Conservation (phyloP, 2,888 invertebrate genomes). For the Cheilosia pagana region DNA sequence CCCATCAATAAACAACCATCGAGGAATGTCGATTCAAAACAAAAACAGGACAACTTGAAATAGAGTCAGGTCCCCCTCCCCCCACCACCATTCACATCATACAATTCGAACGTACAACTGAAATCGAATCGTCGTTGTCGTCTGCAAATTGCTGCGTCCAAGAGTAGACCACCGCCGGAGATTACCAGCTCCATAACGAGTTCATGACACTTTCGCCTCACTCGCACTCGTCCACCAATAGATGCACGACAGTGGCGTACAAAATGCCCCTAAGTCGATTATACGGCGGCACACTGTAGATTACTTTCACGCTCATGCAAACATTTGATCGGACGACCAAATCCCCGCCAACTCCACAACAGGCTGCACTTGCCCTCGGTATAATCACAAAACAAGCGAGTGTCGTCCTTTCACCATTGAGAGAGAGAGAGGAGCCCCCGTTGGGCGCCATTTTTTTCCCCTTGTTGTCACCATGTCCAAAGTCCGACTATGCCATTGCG, state of each 20-base stretch:
- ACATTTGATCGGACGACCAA: constrained; percentile 69
- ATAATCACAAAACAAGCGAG: constrained; percentile 51
- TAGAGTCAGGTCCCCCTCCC: neutral
- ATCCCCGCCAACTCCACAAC: constrained; percentile 6
- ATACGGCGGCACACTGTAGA: constrained; percentile 62
- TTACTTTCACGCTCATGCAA: constrained; percentile 69
- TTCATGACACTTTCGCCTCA: constrained; percentile 39
- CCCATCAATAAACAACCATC: constrained; percentile 5
- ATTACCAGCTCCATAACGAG: constrained; percentile 26
- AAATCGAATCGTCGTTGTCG: constrained; percentile 54
- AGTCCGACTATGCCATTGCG: constrained; percentile 36
- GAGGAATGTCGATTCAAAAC: constrained; percentile 1
- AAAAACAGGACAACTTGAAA: constrained; percentile 8
- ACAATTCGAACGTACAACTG: constrained; percentile 10
- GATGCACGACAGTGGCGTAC: constrained; percentile 35
- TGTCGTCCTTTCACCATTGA: constrained; percentile 36
- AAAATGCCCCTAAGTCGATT: constrained; percentile 64
- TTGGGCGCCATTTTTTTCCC: constrained; percentile 48
- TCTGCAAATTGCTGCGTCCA: constrained; percentile 37
- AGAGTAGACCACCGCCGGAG: constrained; percentile 7
- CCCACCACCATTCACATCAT: too few species aligned
- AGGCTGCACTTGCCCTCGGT: neutral
- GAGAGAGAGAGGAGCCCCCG: neutral
- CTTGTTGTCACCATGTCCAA: constrained; percentile 19
- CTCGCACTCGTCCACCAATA: constrained; percentile 3